These are phyloP conservation scores for Cantharis nigra DNA, from an alignment of 2,888 invertebrate species.

Conservation along the genomic window DNA sequence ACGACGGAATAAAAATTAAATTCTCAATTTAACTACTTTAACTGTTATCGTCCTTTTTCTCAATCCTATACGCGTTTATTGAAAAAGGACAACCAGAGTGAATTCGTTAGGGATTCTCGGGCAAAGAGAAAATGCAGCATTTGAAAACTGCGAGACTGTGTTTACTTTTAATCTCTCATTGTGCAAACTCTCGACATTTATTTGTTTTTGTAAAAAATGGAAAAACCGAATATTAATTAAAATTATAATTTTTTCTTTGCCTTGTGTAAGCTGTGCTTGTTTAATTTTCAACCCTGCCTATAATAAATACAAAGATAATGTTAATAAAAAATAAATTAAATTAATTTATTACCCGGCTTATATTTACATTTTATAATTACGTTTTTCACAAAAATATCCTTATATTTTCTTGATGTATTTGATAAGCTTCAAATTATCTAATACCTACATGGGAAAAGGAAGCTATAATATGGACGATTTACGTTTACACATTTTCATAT, in stretches of 20 bases:
- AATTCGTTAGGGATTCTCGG: slow-evolving; percentile 26
- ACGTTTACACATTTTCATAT: not conserved
- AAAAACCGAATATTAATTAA: slow-evolving; percentile 33
- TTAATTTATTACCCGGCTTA: slow-evolving; percentile 22
- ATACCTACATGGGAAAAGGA: not conserved
- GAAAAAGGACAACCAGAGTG: slow-evolving; percentile 18
- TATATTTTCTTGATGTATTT: not conserved
- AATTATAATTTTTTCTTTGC: slow-evolving; percentile 28
- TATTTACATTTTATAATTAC: slow-evolving; percentile 20
- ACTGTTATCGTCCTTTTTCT: slow-evolving; percentile 33
- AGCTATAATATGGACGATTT: not conserved
- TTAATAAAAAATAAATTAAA: slow-evolving; percentile 9
- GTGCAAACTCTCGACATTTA: slow-evolving; percentile 49
- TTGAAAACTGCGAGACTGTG: slow-evolving; percentile 34
- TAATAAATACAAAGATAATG: slow-evolving; percentile 26
- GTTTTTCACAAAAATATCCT: slow-evolving; percentile 18
- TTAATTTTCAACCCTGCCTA: slow-evolving; percentile 28
- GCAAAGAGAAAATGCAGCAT: slow-evolving; percentile 28
- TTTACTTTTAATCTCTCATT: slow-evolving; percentile 50
- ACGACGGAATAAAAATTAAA: slow-evolving; percentile 38
- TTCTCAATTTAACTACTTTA: slow-evolving; percentile 38
- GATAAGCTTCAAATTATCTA: not conserved
- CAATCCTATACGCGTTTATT: not conserved
- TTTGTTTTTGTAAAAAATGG: slow-evolving; percentile 39
- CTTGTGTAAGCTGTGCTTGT: slow-evolving; percentile 26